A percentile compares a stretch with the other conserved stretches of the same genome.
Evolutionary conservation across 2,113 vertebrate species (phyloP).

Genomic region (Crotophaga sulcirostris): DNA sequence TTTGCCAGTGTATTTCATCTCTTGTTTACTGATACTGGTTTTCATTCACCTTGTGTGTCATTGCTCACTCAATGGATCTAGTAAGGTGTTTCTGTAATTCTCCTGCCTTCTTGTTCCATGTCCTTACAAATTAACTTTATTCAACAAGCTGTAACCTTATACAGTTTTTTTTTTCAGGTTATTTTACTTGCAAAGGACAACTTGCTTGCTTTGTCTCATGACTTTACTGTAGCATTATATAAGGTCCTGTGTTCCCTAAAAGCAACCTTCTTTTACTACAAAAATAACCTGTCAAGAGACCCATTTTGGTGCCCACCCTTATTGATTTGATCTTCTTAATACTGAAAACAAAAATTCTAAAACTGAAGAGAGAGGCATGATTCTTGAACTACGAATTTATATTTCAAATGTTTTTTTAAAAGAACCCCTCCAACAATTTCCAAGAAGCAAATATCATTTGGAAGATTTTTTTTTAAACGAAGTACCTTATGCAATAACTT

Average conservation of each 20-base stretch:
- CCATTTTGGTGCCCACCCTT: not conserved
- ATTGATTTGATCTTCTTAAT: not conserved
- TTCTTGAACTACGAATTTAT: not conserved
- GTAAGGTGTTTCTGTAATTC: not conserved
- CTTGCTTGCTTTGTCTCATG: not conserved
- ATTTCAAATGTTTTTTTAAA: not conserved
- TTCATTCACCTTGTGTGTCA: not conserved
- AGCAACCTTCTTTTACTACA: not conserved
- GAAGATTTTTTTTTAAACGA: not conserved
- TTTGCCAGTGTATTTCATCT: not conserved
- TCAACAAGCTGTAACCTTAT: not conserved
- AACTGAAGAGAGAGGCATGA: not conserved
- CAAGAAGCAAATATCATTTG: not conserved
- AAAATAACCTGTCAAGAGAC: not conserved
- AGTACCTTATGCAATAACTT: not conserved
- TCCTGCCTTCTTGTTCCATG: not conserved
- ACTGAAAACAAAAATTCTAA: not conserved
- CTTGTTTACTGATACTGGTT: not conserved
- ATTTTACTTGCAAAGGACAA: not conserved
- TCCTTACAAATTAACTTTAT: not conserved
- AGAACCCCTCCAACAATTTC: fast-evolving
- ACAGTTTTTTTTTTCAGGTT: not conserved
- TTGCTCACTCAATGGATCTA: not conserved
- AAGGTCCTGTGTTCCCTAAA: not conserved
- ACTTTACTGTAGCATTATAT: not conserved